Conservation (phyloP, 2,888 invertebrate species). For the Lasiommata megera region DNA sequence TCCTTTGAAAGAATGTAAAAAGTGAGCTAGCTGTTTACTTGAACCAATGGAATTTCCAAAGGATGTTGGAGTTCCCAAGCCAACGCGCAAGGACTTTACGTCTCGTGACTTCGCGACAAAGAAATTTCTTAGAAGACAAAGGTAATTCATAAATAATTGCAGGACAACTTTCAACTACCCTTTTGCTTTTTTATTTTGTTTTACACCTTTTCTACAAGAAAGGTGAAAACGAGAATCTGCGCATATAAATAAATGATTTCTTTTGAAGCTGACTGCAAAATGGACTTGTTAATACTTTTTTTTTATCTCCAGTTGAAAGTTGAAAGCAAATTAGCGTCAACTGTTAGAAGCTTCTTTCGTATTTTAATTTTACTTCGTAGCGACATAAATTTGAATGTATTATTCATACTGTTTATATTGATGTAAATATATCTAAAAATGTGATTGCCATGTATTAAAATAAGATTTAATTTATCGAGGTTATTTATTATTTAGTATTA, state of each 20-base stretch:
- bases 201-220: neutral
- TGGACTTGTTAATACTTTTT: neutral
- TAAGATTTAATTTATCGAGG: too few species aligned
- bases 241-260: neutral
- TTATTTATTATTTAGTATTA: too few species aligned
- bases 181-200: slow-evolving; percentile 5
- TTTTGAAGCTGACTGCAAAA: neutral
- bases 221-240: neutral
- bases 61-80: neutral
- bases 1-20: too few species aligned
- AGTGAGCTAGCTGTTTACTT: too few species aligned
- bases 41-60: neutral
- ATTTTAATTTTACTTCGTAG: neutral
- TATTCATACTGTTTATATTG: neutral
- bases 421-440: neutral
- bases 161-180: neutral
- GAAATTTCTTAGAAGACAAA: neutral
- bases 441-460: too few species aligned
- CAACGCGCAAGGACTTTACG: neutral
- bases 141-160: neutral
- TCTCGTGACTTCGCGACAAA: neutral
- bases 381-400: neutral
- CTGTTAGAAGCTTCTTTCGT: neutral
- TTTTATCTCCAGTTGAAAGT: neutral
- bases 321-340: neutral